A percentile compares a stretch with the other conserved stretches of the same genome.
These are phyloP conservation scores for Phytoseiulus persimilis DNA, from an alignment of 2,888 invertebrate species.

Conservation along the genomic window DNA sequence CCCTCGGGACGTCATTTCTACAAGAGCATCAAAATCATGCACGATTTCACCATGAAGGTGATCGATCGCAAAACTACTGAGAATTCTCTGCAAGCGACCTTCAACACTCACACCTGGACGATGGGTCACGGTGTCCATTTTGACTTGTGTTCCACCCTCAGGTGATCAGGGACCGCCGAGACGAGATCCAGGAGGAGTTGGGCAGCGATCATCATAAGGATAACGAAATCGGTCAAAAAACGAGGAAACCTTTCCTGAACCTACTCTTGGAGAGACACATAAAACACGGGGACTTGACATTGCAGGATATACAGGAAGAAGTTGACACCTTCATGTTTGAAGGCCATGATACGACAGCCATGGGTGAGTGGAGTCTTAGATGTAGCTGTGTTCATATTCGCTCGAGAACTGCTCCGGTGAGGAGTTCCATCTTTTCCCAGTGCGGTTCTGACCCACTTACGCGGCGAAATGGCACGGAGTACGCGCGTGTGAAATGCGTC, in stretches of 20 bases:
- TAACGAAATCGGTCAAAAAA: neutral
- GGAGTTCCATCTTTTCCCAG: neutral
- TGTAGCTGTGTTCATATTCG: neutral
- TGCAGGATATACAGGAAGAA: neutral
- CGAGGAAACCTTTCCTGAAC: constrained; percentile 8
- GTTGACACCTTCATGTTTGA: constrained; percentile 29
- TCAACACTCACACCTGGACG: too few relatives aligned
- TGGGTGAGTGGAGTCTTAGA: neutral
- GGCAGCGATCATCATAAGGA: neutral
- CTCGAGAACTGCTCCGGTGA: neutral
- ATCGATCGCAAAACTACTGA: neutral
- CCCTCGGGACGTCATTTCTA: constrained; percentile 51
- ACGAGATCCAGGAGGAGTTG: neutral
- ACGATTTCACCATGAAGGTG: constrained; percentile 51
- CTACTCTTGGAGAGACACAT: neutral
- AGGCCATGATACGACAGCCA: constrained; percentile 19
- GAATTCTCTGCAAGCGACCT: too few relatives aligned
- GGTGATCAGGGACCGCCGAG: neutral
- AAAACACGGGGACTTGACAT: neutral
- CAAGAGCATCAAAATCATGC: constrained; percentile 50
- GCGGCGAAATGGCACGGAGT: neutral
- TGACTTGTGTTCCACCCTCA: neutral
- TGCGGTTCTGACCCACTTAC: neutral
- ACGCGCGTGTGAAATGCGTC: neutral
- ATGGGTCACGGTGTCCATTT: neutral